Evolutionary conservation across 2,888 invertebrate species (phyloP), one percentile per base, ranked within the genome.

Genomic region (Sericinus montela): DNA sequence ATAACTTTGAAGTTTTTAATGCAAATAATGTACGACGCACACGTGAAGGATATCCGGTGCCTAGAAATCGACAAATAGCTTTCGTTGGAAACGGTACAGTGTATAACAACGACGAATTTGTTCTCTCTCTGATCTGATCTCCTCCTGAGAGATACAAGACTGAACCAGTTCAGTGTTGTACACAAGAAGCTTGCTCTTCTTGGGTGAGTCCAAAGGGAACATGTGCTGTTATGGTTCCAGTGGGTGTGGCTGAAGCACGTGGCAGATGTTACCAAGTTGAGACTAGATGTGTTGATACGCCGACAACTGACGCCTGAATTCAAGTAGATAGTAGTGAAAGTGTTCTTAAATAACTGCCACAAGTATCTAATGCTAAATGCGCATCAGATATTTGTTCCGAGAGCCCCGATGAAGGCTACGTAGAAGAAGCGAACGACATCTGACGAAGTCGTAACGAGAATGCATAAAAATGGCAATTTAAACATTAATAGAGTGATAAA

Each of bases 321-420:
- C 77, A 85, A 14, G 76, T 75, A 10, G 88, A 89, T 53, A 79
- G 79, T 16, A 73, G 80, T 7, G 84, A 85, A 51, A 75, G 63
- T 54, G 77, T 69, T 71, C 84, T 80, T 56, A 90, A 84, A 57
- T 80, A 80, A 45, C 66, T 80, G 54, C 83, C 82, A 4, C 82
- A 87, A 73, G 80, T 84, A 57, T 80, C 85, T 54, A 85, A 82
- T 66, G 82, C 80, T 64, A 90, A 88, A 68, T 83, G 83, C 65
- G 89, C 82, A 58, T 79, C 78, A 60, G 90, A 80, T 76, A 89
- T 87, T 62, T 91, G 81, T 63, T 93, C 94, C 13, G 95, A 95
- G 67, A 95, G 95, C 78, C 95, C 95, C 30, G 96, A 96, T 72
- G 96, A 96, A 79, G 96, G 95, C 13, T 96, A 96, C 76, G 96